Conservation (phyloP, 2,113 vertebrate genomes). For the Fregata magnificens region DNA sequence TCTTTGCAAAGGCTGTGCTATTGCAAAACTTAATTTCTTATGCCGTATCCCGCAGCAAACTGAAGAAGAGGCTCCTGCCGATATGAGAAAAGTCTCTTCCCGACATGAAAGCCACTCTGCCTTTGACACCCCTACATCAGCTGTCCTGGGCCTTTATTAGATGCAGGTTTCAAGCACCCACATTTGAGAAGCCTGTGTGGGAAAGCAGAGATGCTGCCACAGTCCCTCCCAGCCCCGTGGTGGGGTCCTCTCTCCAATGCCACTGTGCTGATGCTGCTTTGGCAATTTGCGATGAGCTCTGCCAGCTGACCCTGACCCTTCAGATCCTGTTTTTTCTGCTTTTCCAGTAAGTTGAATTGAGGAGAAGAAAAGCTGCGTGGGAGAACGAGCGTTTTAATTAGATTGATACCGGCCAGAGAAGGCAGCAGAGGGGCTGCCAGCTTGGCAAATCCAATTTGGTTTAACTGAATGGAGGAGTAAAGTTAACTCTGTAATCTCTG, state of each 20-base stretch:
- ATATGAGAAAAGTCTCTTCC: not conserved
- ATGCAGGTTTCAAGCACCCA: not conserved
- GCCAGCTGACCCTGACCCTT: not conserved
- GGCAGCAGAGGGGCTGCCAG: not conserved
- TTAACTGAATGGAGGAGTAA: not conserved
- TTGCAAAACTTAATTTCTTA: not conserved
- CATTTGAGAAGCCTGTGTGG: not conserved
- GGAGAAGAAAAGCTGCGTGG: not conserved
- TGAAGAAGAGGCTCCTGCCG: not conserved
- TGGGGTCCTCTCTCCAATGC: not conserved
- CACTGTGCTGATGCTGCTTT: not conserved
- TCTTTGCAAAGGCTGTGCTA: not conserved
- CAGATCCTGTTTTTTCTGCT: not conserved
- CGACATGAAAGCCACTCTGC: not conserved
- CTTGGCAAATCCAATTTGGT: constrained; percentile 44
- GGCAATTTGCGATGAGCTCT: not conserved
- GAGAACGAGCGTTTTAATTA: constrained; percentile 14
- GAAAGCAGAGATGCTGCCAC: not conserved
- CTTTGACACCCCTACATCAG: not conserved
- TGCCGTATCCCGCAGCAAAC: not conserved
- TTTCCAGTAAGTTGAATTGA: constrained; percentile 11
- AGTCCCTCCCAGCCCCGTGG: accelerated
- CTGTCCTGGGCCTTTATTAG: not conserved
- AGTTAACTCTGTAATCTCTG: not conserved
- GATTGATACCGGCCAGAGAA: constrained; percentile 5